phyloP scores from a whole-genome alignment of 2,797 vertebrate genomes.

The Micrastur ruficollis region DNA sequence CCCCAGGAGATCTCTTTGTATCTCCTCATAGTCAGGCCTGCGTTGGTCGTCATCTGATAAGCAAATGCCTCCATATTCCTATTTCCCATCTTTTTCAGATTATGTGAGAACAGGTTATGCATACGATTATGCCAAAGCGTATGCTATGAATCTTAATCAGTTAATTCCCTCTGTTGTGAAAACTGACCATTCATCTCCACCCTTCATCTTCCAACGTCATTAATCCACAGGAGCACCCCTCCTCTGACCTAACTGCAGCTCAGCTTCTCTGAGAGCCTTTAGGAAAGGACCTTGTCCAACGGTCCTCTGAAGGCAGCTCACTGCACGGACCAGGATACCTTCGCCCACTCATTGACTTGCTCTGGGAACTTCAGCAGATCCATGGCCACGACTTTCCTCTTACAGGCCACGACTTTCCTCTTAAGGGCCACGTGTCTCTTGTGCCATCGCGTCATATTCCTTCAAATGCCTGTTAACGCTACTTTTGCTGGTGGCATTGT shows the following conservation, averaged over 20 bases:
- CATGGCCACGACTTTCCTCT: neutral
- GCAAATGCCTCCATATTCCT: neutral
- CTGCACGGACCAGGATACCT: neutral
- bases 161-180: neutral
- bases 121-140: neutral
- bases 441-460: neutral
- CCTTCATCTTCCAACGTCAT: neutral
- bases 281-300: neutral
- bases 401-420: too few species aligned
- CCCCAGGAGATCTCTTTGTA: neutral
- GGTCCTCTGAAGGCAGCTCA: neutral
- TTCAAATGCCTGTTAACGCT: neutral
- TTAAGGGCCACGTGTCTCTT: accelerated
- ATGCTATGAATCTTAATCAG: neutral
- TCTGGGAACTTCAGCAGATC: neutral
- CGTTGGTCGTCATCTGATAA: neutral
- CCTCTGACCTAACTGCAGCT: neutral
- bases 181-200: neutral
- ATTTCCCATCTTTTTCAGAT: neutral
- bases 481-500: neutral
- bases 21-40: neutral
- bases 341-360: neutral
- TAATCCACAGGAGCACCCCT: neutral
- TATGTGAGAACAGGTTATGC: neutral
- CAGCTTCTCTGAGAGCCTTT: neutral